Percentiles rank a stretch among this genome's conserved stretches.
These are phyloP conservation scores for Metallyticus violacea DNA, from an alignment of 2,888 invertebrate genomes.

Conservation along the genomic window DNA sequence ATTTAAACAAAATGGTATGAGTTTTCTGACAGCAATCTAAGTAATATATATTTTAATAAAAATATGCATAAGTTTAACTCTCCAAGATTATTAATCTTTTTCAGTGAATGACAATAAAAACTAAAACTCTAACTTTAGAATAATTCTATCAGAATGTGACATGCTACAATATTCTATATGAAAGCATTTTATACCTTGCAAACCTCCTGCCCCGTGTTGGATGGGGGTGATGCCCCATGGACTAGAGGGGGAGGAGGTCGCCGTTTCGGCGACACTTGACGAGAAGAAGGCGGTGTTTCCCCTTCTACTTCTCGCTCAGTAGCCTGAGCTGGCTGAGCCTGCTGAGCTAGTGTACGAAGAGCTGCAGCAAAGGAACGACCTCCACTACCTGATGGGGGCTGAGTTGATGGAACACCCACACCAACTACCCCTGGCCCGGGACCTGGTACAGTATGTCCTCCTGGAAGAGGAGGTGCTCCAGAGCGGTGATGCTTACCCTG, in stretches of 20 bases:
- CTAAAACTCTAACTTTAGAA: no score
- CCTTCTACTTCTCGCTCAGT: conserved; percentile 36
- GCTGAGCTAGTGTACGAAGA: conserved; percentile 85
- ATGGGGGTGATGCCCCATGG: conserved; percentile 38
- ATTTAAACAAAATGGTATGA: no score
- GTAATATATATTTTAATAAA: no score
- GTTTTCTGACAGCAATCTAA: no score
- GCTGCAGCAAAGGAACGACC: conserved; percentile 82
- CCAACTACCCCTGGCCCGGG: conserved; percentile 30
- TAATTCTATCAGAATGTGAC: no score
- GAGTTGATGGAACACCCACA: conserved; percentile 23
- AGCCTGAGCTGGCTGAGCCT: conserved; percentile 71
- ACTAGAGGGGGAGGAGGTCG: conserved; percentile 39
- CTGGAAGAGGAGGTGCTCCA: conserved; percentile 30
- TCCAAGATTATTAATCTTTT: no score
- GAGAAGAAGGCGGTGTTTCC: conserved; percentile 26
- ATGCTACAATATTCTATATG: not conserved
- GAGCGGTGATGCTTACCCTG: conserved; percentile 31
- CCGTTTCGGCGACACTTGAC: conserved; percentile 33
- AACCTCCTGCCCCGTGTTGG: conserved; percentile 21
- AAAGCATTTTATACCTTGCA: conserved; percentile 24
- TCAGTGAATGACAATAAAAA: no score
- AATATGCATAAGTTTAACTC: no score
- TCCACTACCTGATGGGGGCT: conserved; percentile 31
- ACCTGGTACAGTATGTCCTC: conserved; percentile 34